phyloP scores from a whole-genome alignment of 2,113 vertebrate species.

The Oxygymnocypris stewartii region DNA sequence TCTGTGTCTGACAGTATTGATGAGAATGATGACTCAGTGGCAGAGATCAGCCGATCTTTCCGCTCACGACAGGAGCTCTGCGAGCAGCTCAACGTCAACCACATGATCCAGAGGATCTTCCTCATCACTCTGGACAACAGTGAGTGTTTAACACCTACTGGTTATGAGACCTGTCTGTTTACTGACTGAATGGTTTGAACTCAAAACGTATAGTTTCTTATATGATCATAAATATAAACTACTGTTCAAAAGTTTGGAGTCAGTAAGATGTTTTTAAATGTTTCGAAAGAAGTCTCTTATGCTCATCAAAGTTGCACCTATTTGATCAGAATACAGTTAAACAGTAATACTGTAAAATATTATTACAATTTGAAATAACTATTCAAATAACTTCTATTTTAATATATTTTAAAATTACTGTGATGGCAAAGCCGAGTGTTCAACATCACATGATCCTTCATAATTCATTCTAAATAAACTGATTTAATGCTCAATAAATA shows the following conservation, averaged over 20 bases:
- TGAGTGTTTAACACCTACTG: slow-evolving; percentile 70
- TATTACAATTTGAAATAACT: not conserved
- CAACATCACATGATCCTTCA: not conserved
- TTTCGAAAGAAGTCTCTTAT: not conserved
- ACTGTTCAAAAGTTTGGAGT: not conserved
- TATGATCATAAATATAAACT: not conserved
- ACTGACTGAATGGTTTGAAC: not conserved
- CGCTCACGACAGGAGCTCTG: slow-evolving; percentile 94
- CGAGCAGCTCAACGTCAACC: slow-evolving; percentile 98
- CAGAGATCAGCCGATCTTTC: slow-evolving; percentile 94
- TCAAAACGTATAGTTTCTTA: not conserved
- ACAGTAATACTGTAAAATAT: not conserved
- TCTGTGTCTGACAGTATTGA: slow-evolving; percentile 95
- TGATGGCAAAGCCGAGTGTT: not conserved
- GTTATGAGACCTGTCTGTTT: not conserved
- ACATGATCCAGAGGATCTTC: slow-evolving; percentile 99
- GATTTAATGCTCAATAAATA: too few relatives aligned
- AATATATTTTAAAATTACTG: not conserved
- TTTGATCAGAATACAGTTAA: not conserved
- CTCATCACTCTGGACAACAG: slow-evolving; percentile 98
- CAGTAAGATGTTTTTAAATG: not conserved
- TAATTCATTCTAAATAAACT: too few relatives aligned
- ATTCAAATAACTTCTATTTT: not conserved
- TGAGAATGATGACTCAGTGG: slow-evolving; percentile 93
- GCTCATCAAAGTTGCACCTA: not conserved